A percentile compares a stretch with the other conserved stretches of the same genome.
phyloP scores from a whole-genome alignment of 1,140 invertebrate species.

The Euwallacea fornicatus region DNA sequence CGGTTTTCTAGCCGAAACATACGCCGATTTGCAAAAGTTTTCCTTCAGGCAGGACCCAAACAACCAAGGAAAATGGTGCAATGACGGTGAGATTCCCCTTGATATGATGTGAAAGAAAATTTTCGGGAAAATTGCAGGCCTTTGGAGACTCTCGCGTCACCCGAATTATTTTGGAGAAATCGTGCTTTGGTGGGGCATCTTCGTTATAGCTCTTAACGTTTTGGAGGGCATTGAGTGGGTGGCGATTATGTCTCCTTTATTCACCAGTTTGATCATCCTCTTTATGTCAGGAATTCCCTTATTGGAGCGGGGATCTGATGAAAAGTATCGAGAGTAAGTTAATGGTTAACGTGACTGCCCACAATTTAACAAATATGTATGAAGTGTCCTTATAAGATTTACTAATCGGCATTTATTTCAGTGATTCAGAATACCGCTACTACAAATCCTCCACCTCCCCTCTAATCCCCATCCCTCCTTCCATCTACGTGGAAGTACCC shows the following conservation, averaged over 20 bases:
- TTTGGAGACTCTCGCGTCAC: constrained; percentile 89
- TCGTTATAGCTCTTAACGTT: constrained; percentile 84
- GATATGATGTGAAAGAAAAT: no score
- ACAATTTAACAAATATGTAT: background rate
- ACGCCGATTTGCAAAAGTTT: constrained; percentile 90
- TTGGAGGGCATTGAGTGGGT: constrained; percentile 80
- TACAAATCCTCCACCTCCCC: constrained; percentile 87
- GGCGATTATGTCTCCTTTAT: constrained; percentile 83
- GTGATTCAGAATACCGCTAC: constrained; percentile 78
- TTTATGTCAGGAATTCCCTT: constrained; percentile 86
- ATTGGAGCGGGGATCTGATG: constrained; percentile 81
- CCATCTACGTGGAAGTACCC: constrained; percentile 81
- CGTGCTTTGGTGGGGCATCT: constrained; percentile 91
- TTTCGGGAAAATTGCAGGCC: constrained; percentile 56
- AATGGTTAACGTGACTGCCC: background rate
- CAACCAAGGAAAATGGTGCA: constrained; percentile 89
- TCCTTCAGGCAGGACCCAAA: constrained; percentile 81
- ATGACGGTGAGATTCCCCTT: constrained; percentile 64
- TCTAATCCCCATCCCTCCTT: constrained; percentile 81
- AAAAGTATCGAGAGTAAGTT: constrained; percentile 82
- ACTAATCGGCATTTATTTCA: constrained; percentile 52
- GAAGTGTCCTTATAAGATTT: constrained; percentile 8
- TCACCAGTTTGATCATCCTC: constrained; percentile 84
- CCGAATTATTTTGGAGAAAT: constrained; percentile 97
- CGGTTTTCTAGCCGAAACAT: constrained; percentile 83